These are phyloP conservation scores for Portunus trituberculatus DNA, from an alignment of 1,140 invertebrate species.

Conservation along the genomic window DNA sequence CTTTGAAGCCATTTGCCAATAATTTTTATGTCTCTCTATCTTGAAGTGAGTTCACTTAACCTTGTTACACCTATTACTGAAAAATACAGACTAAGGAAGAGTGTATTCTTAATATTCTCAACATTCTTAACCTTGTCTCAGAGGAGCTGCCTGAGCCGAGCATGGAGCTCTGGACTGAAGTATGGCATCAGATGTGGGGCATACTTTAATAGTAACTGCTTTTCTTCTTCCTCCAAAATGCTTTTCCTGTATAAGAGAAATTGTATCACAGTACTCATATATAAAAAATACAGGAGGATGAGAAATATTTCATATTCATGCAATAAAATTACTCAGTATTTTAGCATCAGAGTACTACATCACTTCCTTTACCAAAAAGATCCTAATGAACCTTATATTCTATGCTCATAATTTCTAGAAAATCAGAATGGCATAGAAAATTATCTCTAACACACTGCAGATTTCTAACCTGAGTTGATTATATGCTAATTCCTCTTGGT, in stretches of 20 bases:
- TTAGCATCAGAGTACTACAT: too few species aligned
- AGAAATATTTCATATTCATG: too few species aligned
- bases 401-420: not conserved
- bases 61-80: too few species aligned
- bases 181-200: conserved; percentile 52
- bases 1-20: too few species aligned
- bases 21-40: too few species aligned
- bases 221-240: conserved; percentile 61
- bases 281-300: not conserved
- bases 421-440: not conserved
- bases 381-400: too few species aligned
- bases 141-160: conserved; percentile 44
- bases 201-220: conserved; percentile 53
- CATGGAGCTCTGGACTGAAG: conserved; percentile 38
- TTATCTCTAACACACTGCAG: too few species aligned
- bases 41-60: too few species aligned
- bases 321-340: too few species aligned
- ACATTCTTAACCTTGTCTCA: not conserved
- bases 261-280: not conserved
- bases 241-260: conserved; percentile 34
- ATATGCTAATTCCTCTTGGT: conserved; percentile 3
- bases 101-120: too few species aligned
- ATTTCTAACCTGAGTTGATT: conserved; percentile 45
- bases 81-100: too few species aligned
- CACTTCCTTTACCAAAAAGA: too few species aligned